Conservation (phyloP, 2,888 invertebrate species). For the Chymomyza fuscimana region DNA sequence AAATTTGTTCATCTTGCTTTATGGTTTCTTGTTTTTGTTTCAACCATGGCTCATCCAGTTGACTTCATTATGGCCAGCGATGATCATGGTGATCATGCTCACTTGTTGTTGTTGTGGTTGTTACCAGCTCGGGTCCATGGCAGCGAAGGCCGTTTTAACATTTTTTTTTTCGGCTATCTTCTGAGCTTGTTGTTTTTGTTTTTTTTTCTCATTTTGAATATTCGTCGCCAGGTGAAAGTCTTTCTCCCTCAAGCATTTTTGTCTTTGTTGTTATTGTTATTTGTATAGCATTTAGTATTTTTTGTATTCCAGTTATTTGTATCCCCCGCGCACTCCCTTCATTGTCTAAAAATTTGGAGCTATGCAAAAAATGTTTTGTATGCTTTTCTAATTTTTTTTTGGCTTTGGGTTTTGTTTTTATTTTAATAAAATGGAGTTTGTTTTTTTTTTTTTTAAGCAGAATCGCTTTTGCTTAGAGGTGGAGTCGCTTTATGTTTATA, state of each 20-base stretch:
- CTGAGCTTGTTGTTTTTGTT: slow-evolving; percentile 28
- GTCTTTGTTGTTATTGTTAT: slow-evolving; percentile 48
- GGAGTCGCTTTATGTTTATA: neutral
- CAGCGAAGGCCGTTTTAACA: slow-evolving; percentile 61
- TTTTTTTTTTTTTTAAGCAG: slow-evolving; percentile 27
- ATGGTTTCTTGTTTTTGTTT: slow-evolving; percentile 1
- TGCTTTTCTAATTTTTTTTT: slow-evolving; percentile 28
- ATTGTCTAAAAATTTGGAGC: neutral
- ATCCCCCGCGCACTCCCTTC: neutral
- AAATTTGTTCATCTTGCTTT: neutral
- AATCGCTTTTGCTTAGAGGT: neutral
- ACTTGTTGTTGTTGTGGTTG: slow-evolving; percentile 4
- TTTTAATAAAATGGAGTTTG: slow-evolving; percentile 40
- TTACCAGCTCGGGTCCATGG: slow-evolving; percentile 38
- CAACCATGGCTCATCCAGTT: slow-evolving; percentile 2
- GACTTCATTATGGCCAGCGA: neutral
- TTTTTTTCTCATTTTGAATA: slow-evolving; percentile 23
- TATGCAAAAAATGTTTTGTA: slow-evolving; percentile 1
- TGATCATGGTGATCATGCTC: neutral
- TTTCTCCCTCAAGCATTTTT: slow-evolving; percentile 68
- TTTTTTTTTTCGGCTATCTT: slow-evolving; percentile 9
- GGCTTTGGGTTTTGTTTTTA: slow-evolving; percentile 44
- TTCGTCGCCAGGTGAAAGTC: slow-evolving; percentile 71
- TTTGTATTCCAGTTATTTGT: slow-evolving; percentile 6
- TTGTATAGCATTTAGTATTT: slow-evolving; percentile 55